Evolutionary conservation across 35 echinoderm and acorn worm genomes (phyloP).

Genomic region (Hemicentrotus pulcherrimus): DNA sequence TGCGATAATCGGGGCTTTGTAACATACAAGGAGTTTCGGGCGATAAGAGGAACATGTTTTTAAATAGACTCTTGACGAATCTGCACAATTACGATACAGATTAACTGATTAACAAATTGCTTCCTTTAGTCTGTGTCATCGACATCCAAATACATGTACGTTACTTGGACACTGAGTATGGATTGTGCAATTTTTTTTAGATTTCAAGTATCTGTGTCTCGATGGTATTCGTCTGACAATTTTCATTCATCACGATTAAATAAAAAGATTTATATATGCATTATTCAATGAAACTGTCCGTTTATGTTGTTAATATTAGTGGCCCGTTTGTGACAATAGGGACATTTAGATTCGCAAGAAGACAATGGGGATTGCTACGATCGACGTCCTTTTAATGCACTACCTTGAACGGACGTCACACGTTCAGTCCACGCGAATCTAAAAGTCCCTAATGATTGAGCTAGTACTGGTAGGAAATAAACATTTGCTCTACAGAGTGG

Average conservation of each 20-base stretch:
- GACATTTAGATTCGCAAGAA: no score
- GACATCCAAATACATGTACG: neutral
- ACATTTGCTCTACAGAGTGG: neutral
- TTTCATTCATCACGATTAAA: neutral
- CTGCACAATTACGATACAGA: neutral
- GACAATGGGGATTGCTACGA: no score
- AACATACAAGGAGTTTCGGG: neutral
- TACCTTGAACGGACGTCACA: no score
- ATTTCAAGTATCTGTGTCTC: neutral
- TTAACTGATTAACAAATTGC: neutral
- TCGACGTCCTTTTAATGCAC: no score
- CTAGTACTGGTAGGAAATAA: neutral
- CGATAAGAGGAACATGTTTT: neutral
- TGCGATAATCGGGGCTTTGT: neutral
- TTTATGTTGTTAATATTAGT: neutral
- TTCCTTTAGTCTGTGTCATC: neutral
- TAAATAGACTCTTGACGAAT: neutral
- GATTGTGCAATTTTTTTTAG: neutral
- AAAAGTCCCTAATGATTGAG: no score
- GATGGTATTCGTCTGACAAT: neutral
- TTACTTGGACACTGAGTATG: neutral
- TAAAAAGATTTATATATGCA: neutral
- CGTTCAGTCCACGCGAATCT: no score
- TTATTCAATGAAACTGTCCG: neutral
- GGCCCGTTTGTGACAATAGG: neutral